Conservation (phyloP, 2,888 invertebrate genomes). For the Melanargia galathea region DNA sequence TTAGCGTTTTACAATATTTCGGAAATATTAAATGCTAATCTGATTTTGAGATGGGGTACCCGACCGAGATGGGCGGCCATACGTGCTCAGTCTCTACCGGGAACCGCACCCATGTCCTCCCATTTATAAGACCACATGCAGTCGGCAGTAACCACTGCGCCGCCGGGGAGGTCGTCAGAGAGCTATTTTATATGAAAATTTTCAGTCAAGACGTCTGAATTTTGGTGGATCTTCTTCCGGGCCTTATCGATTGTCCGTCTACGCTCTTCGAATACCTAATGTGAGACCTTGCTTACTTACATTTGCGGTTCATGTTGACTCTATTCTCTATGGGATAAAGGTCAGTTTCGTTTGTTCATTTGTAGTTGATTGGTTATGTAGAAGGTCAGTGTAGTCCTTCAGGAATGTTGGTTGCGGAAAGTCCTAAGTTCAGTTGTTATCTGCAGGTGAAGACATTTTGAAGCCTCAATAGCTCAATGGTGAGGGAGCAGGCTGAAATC, state of each 20-base stretch:
- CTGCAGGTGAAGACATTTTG: too few relatives aligned
- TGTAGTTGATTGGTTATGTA: slow-evolving; percentile 17
- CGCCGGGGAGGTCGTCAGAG: too few relatives aligned
- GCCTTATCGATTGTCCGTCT: slow-evolving; percentile 61
- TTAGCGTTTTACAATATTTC: too few relatives aligned
- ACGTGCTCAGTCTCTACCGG: too few relatives aligned
- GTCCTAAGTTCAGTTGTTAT: neutral
- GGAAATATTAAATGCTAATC: too few relatives aligned
- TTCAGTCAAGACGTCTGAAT: slow-evolving; percentile 24
- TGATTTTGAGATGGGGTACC: too few relatives aligned
- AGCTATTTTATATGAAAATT: neutral
- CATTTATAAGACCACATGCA: too few relatives aligned
- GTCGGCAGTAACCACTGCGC: too few relatives aligned
- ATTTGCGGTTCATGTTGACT: slow-evolving; percentile 26
- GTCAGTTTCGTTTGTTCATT: slow-evolving; percentile 41
- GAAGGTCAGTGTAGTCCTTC: slow-evolving; percentile 35
- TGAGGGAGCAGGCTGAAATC: too few relatives aligned
- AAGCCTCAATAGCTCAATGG: too few relatives aligned
- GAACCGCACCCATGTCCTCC: too few relatives aligned
- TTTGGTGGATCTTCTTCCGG: slow-evolving; percentile 50
- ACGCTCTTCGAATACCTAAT: slow-evolving; percentile 64
- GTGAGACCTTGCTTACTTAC: slow-evolving; percentile 27
- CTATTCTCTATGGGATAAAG: slow-evolving; percentile 35
- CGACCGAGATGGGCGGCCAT: too few relatives aligned
- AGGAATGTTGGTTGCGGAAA: neutral